Evolutionary conservation across 2,113 vertebrate genomes (phyloP).

Genomic region (Toxotes chatareus): DNA sequence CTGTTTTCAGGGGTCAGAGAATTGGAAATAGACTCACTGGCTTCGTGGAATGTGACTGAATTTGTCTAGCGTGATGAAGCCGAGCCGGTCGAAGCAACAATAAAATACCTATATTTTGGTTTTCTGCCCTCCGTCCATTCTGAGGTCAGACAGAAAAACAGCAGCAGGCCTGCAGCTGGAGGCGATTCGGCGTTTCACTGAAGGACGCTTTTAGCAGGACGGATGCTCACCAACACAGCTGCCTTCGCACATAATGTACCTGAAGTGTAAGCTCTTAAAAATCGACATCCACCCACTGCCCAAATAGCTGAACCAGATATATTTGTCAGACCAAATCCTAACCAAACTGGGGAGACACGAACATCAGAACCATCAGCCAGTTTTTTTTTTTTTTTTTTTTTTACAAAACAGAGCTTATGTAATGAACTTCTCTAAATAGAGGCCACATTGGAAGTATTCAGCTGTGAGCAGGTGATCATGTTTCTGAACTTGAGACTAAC

Average conservation of each 20-base stretch:
- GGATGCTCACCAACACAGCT: slow-evolving; percentile 26
- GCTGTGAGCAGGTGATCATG: background rate
- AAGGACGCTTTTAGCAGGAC: slow-evolving; percentile 31
- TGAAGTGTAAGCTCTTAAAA: slow-evolving; percentile 40
- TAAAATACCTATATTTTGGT: background rate
- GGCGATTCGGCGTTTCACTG: background rate
- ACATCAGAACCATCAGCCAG: background rate
- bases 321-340: slow-evolving; percentile 2
- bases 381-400: background rate
- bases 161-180: slow-evolving; percentile 3
- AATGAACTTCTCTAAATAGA: background rate
- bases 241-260: slow-evolving; percentile 33
- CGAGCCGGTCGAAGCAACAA: background rate
- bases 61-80: background rate
- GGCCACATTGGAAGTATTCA: background rate
- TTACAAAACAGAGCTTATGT: background rate
- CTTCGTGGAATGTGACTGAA: background rate
- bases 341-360: background rate
- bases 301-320: slow-evolving; percentile 33
- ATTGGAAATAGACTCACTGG: background rate
- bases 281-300: slow-evolving; percentile 11
- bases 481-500: too few relatives aligned
- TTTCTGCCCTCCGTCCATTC: background rate
- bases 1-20: slow-evolving; percentile 11
- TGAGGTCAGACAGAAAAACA: slow-evolving; percentile 3